These are phyloP conservation scores for Hyposmocoma kahamanoa DNA, from an alignment of 1,140 invertebrate genomes.

Conservation along the genomic window DNA sequence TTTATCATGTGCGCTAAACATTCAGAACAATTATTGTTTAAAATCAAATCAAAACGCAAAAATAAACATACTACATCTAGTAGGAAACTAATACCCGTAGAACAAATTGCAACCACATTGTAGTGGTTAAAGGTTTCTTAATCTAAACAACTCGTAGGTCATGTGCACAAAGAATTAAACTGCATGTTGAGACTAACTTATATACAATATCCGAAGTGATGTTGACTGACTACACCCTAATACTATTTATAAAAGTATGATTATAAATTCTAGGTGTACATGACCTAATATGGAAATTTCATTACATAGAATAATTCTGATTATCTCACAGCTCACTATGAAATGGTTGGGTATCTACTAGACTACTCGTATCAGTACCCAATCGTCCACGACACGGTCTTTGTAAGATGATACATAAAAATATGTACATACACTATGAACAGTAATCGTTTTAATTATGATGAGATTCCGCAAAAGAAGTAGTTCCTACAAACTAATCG, in stretches of 20 bases:
- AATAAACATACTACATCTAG: constrained; percentile 63
- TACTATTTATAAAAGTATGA: constrained; percentile 32
- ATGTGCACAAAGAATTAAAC: constrained; percentile 28
- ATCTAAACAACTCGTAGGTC: constrained; percentile 17
- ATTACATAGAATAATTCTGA: constrained; percentile 13
- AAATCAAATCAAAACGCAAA: constrained; percentile 50
- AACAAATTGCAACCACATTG: constrained; percentile 57
- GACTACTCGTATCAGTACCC: constrained; percentile 15
- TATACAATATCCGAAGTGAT: constrained; percentile 39
- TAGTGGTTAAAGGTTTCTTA: not conserved
- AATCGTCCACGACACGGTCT: constrained; percentile 16
- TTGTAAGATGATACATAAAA: constrained; percentile 18
- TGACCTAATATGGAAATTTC: constrained; percentile 18
- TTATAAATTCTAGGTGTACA: constrained; percentile 28
- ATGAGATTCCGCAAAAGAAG: constrained; percentile 30
- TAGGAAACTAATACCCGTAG: constrained; percentile 73
- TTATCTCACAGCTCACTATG: constrained; percentile 14
- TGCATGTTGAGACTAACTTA: constrained; percentile 24
- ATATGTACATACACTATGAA: constrained; percentile 51
- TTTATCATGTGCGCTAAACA: constrained; percentile 53
- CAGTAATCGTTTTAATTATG: constrained; percentile 32
- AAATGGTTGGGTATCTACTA: constrained; percentile 9
- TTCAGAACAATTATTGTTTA: constrained; percentile 45
- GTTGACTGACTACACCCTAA: constrained; percentile 37
- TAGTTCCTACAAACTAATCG: constrained; percentile 49